Evolutionary conservation across 92 coral and sea anemone genomes (phyloP).

Genomic region (Umimayanthus chanpuru): DNA sequence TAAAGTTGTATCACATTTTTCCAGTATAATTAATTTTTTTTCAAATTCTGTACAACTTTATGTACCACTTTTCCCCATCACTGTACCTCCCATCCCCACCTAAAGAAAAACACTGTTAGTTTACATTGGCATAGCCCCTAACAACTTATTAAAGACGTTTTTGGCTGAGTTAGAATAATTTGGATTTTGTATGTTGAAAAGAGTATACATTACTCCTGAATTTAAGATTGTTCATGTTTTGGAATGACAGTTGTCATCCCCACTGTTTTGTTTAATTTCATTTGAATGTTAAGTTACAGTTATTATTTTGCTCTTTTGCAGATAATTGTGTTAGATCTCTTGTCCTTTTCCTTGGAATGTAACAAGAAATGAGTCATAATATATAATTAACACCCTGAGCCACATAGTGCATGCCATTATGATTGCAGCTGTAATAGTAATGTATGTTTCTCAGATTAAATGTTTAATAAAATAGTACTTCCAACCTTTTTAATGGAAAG

Average conservation of each 20-base stretch:
- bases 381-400: conserved; percentile 9
- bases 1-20: conserved; percentile 31
- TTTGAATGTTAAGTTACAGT: conserved; percentile 29
- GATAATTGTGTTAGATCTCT: conserved; percentile 27
- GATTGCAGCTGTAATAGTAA: conserved; percentile 31
- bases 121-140: conserved; percentile 26
- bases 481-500: conserved; percentile 13
- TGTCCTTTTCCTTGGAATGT: conserved; percentile 11
- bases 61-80: conserved; percentile 24
- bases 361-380: background rate
- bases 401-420: conserved; percentile 22
- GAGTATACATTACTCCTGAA: conserved; percentile 30
- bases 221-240: conserved; percentile 23
- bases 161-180: conserved; percentile 28
- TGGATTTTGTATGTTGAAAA: conserved; percentile 27
- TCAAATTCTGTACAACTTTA: conserved; percentile 28
- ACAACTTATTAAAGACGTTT: conserved; percentile 17
- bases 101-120: conserved; percentile 16
- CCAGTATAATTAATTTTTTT: conserved; percentile 17
- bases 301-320: conserved; percentile 27
- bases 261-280: conserved; percentile 34
- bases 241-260: conserved; percentile 33
- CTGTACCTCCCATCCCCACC: conserved; percentile 3
- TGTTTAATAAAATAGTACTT: conserved; percentile 31
- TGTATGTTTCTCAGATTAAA: conserved; percentile 25